Percentiles rank a stretch among this genome's conserved stretches.
phyloP scores from a whole-genome alignment of 2,113 vertebrate species.

The Trematomus loennbergii region DNA sequence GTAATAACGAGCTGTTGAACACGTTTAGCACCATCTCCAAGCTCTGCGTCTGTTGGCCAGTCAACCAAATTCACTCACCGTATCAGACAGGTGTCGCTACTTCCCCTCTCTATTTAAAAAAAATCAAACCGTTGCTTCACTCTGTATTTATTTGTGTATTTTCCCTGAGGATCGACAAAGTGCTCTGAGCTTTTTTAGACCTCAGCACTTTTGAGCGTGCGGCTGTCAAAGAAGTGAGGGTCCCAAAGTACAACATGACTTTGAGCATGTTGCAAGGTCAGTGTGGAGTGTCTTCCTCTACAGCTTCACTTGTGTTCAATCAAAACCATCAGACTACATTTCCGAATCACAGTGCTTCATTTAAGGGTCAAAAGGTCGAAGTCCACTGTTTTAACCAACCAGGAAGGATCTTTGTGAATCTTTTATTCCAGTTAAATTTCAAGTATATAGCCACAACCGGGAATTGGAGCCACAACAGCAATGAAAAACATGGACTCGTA shows the following conservation, averaged over 20 bases:
- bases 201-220: conserved; percentile 62
- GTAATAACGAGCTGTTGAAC: conserved; percentile 24
- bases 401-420: neutral
- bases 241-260: conserved; percentile 58
- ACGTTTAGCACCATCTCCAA: conserved; percentile 9
- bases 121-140: conserved; percentile 61
- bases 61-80: conserved; percentile 28
- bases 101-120: conserved; percentile 9
- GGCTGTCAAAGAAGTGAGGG: conserved; percentile 63
- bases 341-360: conserved; percentile 5
- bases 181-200: conserved; percentile 69
- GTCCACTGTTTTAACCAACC: neutral
- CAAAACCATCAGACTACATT: conserved; percentile 8
- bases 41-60: conserved; percentile 1
- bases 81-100: conserved; percentile 49
- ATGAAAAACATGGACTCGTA: neutral
- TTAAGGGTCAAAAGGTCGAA: neutral
- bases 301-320: neutral
- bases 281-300: conserved; percentile 10
- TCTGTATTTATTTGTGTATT: conserved; percentile 63
- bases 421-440: no score
- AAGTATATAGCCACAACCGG: neutral
- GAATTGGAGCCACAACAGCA: neutral
- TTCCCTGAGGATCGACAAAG: conserved; percentile 68
- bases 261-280: conserved; percentile 53